phyloP scores from a whole-genome alignment of 2,888 invertebrate species.

The Callyntrura guangdongensis region DNA sequence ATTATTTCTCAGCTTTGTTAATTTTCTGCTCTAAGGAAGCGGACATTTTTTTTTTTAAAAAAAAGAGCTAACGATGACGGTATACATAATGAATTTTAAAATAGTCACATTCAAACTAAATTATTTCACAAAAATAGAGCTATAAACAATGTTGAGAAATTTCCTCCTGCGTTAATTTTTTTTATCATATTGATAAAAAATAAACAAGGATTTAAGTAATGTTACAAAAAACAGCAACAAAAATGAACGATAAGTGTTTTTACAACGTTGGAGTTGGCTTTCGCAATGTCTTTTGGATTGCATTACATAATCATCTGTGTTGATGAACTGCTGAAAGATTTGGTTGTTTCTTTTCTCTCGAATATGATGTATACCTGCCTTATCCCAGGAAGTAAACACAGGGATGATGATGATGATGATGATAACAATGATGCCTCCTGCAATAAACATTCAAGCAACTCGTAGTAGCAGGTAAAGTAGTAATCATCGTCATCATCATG shows the following conservation, averaged over 20 bases:
- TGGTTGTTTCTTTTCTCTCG: too few relatives aligned
- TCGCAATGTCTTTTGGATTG: neutral
- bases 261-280: neutral
- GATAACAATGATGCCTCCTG: neutral
- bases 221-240: neutral
- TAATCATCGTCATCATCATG: neutral
- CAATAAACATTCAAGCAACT: neutral
- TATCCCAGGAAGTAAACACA: neutral
- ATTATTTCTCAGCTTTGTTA: neutral
- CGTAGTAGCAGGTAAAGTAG: neutral
- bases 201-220: constrained; percentile 13
- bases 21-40: constrained; percentile 74
- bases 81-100: constrained; percentile 16
- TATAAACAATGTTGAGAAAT: constrained; percentile 49
- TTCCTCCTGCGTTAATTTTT: constrained; percentile 51
- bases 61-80: neutral
- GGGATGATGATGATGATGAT: neutral
- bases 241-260: neutral
- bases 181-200: constrained; percentile 11
- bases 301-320: constrained; percentile 30
- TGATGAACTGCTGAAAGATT: constrained; percentile 24
- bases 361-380: constrained; percentile 1
- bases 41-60: constrained; percentile 37
- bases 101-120: neutral
- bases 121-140: constrained; percentile 45